phyloP scores from a whole-genome alignment of 1,140 invertebrate species.

The Stratiolaelaps scimitus region DNA sequence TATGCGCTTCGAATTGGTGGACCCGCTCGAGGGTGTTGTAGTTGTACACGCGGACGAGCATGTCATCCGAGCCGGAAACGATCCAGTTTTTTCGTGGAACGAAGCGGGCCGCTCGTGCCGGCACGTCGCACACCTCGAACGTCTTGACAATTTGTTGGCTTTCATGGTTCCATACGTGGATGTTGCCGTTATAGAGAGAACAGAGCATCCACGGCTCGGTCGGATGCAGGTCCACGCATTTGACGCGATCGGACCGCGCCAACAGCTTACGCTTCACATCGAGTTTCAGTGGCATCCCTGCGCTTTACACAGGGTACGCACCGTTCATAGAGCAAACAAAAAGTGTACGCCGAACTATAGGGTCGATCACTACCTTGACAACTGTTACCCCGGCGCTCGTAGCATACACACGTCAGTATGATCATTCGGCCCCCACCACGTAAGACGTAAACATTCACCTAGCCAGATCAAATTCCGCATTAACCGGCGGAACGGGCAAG shows the following conservation, averaged over 20 bases:
- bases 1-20: conserved; percentile 93
- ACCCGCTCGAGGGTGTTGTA: conserved; percentile 95
- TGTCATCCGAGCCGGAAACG: conserved; percentile 75
- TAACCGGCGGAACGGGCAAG: background rate
- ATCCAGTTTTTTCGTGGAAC: conserved; percentile 97
- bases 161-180: conserved; percentile 98
- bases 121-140: conserved; percentile 90
- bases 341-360: too few relatives aligned
- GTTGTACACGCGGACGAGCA: conserved; percentile 81
- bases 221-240: conserved; percentile 93
- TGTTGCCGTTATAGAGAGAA: conserved; percentile 94
- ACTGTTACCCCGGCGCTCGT: too few relatives aligned
- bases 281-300: conserved; percentile 63
- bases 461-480: background rate
- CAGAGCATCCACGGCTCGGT: conserved; percentile 96
- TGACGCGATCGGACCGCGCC: conserved; percentile 91
- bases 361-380: too few relatives aligned
- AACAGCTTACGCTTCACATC: conserved; percentile 96
- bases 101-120: conserved; percentile 88
- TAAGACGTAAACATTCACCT: conserved; percentile 22
- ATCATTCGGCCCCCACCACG: conserved; percentile 16
- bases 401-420: conserved; percentile 22
- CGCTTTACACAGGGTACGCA: background rate
- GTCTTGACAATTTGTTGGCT: conserved; percentile 81
- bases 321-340: too few relatives aligned